Base-by-base conservation (phyloP, 2,113 vertebrate genomes). In the Eleginops maclovinus region DNA sequence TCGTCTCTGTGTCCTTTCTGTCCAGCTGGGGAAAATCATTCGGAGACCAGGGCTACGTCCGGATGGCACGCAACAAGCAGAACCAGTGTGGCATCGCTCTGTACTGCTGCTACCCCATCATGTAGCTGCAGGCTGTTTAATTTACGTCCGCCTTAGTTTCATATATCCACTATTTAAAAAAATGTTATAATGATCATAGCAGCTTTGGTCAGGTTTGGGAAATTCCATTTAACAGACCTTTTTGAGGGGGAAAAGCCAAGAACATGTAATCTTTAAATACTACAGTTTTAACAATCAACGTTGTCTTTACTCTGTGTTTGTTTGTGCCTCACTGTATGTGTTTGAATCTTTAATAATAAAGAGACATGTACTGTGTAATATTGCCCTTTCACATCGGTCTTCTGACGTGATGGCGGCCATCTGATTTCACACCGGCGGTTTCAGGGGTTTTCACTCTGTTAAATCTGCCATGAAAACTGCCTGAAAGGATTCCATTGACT, bases 41-140 rank as follows among this genome's bases (percentile, higher is more conserved):
- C 17, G 95, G 95, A 64, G 94, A 95, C 5, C 24, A 86, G n/a
- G 95, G 95, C 40, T 96, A 92, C 89, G 89, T 96, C 82, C 87
- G 88, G 53, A 95, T 96, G 83, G 46, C 92, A 0, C 94, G 94
- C 62, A 95, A 96, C 89, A 89, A 87, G 62, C 80, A 83, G 14
- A 73, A 96, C 88, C 93, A 94, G 91, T 96, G 95, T 75, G 95
- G 94, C 64, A 95, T 96, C 46, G 93, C 94, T 22, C 22, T 4
- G 31, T 93, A 71, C 2, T 50, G 5, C 70, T 84, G 79, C 69
- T 96, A 93, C 77, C 95, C 95, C 16, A 14, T 87, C 54, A 91
- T 95, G 83, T 95, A 84, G 73, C 44, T 21, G 11, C 22, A 21
- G 31, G 31, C 31, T 31, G 31, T 5, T 7, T 36, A 19, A 36